Base-by-base conservation (phyloP, 2,113 vertebrate species). In the Phoenicopterus ruber region DNA sequence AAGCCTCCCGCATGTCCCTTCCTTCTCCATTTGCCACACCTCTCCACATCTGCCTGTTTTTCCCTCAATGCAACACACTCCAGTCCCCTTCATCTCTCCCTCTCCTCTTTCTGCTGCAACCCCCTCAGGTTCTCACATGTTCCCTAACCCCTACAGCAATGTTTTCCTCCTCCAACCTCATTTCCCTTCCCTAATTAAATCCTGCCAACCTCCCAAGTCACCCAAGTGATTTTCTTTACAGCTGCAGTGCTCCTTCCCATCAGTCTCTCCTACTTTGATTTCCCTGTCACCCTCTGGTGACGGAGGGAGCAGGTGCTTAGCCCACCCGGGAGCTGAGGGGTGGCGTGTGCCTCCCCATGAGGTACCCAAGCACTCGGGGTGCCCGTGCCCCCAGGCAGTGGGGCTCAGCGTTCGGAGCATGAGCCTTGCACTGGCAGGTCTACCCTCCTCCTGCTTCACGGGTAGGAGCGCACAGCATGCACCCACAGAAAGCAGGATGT, bases 341-440 rank as follows among this genome's bases (percentile, higher is more conserved):
- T 50, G 20, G 6, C 24, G 10, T 80, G 22, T 77, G n/a, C 20
- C 26, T 88, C n/a, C 42, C 28, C 47, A 38, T 0, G 0, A 84
- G 46, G 32, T 18, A 13, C 34, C 14, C 18, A 26, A 78, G 31
- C 36, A 81, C 36, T 31, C 3, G 3, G 11, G 5, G 6, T 66
- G 7, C 50, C 40, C 3, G 0, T n/a, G 32, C 1, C 9, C 21
- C 25, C 0, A 0, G 40, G 17, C 1, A 0, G 40, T 40, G 58
- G 24, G 10, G 18, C 16, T 85, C 25, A 77, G 18, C 1, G 0
- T 50, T 67, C 0, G 1, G 17, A 58, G 34, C 20, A 4, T 31
- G 26, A 86, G 40, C 36, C 22, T 74, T 73, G 25, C 13, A 36
- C 57, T 67, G 42, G 18, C 6, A 38, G 20, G 4, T 61, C 59